These are phyloP conservation scores for Heliconius ethilla DNA, from an alignment of 2,888 invertebrate species.

Conservation along the genomic window DNA sequence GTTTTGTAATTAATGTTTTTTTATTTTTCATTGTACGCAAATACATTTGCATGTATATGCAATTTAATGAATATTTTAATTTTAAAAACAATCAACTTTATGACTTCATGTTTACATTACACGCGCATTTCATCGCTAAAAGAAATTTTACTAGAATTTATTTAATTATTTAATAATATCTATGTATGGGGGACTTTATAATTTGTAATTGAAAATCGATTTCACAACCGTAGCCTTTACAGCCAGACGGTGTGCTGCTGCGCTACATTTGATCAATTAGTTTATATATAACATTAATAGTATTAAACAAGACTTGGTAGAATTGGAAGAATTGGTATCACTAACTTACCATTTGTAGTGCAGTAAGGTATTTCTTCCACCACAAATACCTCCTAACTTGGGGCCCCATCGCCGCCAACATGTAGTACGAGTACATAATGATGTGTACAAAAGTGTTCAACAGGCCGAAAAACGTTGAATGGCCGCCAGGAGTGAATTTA, in stretches of 20 bases:
- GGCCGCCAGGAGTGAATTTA: slow-evolving; percentile 97
- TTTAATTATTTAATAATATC: neutral
- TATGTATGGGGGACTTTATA: too few relatives aligned
- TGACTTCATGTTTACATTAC: neutral
- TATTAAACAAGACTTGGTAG: neutral
- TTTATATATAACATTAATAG: neutral
- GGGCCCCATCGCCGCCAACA: slow-evolving; percentile 95
- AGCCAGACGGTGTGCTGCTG: neutral
- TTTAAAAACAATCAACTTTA: slow-evolving; percentile 4
- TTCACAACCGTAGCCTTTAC: neutral
- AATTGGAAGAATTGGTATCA: too few relatives aligned
- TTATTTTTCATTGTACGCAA: slow-evolving; percentile 16
- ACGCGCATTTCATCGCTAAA: neutral
- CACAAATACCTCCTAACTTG: slow-evolving; percentile 92
- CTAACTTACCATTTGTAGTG: slow-evolving; percentile 91
- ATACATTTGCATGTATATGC: slow-evolving; percentile 2
- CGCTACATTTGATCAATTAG: neutral
- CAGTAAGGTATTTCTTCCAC: slow-evolving; percentile 98
- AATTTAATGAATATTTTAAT: slow-evolving; percentile 18
- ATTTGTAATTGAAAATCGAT: neutral
- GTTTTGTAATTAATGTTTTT: neutral
- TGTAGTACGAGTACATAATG: slow-evolving; percentile 96
- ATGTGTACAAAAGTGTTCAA: slow-evolving; percentile 98
- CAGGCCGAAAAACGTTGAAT: slow-evolving; percentile 97
- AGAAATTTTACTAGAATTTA: neutral